phyloP scores from a whole-genome alignment of 2,113 vertebrate species.

The Engystomops pustulosus region DNA sequence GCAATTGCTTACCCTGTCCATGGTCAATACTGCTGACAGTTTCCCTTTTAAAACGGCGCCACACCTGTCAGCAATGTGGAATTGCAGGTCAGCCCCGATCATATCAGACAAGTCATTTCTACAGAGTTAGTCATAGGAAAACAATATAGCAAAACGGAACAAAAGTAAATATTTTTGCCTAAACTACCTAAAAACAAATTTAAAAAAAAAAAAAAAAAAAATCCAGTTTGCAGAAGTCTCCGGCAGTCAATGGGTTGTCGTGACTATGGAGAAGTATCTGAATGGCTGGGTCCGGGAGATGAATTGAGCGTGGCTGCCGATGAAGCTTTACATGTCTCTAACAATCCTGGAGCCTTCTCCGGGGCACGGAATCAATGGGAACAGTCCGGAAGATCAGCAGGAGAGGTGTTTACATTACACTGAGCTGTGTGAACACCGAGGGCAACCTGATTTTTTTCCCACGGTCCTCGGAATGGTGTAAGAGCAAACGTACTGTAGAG shows the following conservation, averaged over 20 bases:
- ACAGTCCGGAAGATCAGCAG: slow-evolving; percentile 53
- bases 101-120: no score
- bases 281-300: slow-evolving; percentile 35
- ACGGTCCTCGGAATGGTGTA: slow-evolving; percentile 26
- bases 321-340: slow-evolving; percentile 35
- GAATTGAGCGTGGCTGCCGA: slow-evolving; percentile 42
- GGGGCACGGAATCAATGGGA: slow-evolving; percentile 53
- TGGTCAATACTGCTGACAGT: no score
- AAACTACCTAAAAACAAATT: no score
- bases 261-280: slow-evolving; percentile 35
- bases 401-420: slow-evolving; percentile 56
- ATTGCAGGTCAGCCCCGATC: no score
- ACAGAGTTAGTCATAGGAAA: no score
- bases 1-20: no score
- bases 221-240: background rate
- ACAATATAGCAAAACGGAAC: no score
- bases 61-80: no score
- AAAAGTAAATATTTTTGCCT: no score
- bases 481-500: background rate
- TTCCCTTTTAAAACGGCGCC: no score
- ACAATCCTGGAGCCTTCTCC: slow-evolving; percentile 51
- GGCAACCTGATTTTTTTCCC: slow-evolving; percentile 56
- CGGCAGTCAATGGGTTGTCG: slow-evolving; percentile 18
- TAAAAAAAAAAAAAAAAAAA: no score
- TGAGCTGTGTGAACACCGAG: slow-evolving; percentile 49